phyloP scores from a whole-genome alignment of 1,140 invertebrate genomes.

The Drosophila parabipectinata region DNA sequence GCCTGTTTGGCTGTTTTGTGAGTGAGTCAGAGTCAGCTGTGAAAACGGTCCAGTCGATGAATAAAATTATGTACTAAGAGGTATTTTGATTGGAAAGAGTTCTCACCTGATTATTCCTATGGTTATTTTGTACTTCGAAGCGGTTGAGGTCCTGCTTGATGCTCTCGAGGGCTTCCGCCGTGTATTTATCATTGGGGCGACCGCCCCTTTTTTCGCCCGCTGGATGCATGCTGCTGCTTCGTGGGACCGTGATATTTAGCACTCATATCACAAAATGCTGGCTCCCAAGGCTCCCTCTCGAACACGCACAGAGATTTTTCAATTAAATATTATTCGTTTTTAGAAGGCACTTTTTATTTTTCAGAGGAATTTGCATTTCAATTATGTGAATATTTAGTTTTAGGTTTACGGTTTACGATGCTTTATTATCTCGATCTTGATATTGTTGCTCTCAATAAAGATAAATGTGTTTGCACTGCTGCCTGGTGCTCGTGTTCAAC shows the following conservation, averaged over 20 bases:
- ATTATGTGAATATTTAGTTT: conserved; percentile 46
- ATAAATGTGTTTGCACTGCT: conserved; percentile 67
- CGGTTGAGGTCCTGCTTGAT: conserved; percentile 83
- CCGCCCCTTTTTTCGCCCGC: conserved; percentile 84
- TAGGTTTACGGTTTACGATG: conserved; percentile 28
- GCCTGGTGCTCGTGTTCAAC: conserved; percentile 11
- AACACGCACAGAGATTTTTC: conserved; percentile 15
- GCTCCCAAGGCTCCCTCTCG: conserved; percentile 11
- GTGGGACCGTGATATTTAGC: conserved; percentile 73
- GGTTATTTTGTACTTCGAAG: conserved; percentile 83
- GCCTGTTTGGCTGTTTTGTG: conserved; percentile 24
- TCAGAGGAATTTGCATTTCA: conserved; percentile 21
- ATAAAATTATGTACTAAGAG: neutral
- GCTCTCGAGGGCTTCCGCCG: conserved; percentile 80
- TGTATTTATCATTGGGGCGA: conserved; percentile 84
- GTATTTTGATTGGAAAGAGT: neutral
- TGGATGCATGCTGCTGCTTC: conserved; percentile 82
- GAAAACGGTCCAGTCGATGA: conserved; percentile 4
- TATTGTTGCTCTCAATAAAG: conserved; percentile 64
- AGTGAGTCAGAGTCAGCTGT: conserved; percentile 38
- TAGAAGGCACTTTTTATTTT: conserved; percentile 37
- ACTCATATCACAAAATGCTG: conserved; percentile 82
- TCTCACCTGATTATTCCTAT: conserved; percentile 81
- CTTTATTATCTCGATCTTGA: conserved; percentile 62
- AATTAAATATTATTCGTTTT: conserved; percentile 17